These are phyloP conservation scores for Hystrix brachyura DNA, from an alignment of 2,113 vertebrate species.

Conservation along the genomic window DNA sequence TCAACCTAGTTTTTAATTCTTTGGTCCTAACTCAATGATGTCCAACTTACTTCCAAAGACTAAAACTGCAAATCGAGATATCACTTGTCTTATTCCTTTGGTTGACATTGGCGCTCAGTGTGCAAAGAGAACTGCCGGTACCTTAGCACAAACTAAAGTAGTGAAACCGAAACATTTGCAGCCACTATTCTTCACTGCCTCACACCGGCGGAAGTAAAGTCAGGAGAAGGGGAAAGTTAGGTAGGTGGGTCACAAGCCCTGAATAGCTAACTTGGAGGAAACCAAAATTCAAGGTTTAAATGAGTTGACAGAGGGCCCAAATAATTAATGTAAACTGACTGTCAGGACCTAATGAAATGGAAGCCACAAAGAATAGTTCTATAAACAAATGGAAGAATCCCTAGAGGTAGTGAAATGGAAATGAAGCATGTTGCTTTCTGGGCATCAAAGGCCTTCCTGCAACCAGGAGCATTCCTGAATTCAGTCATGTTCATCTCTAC, in stretches of 20 bases:
- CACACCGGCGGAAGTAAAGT: not conserved
- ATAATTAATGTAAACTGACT: not conserved
- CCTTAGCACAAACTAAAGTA: not conserved
- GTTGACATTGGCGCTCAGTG: no score
- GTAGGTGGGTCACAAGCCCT: not conserved
- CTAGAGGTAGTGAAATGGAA: not conserved
- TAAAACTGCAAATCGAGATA: not conserved
- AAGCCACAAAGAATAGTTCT: not conserved
- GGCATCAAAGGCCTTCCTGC: not conserved
- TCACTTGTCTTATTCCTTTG: not conserved
- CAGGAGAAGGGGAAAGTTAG: not conserved
- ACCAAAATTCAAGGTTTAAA: not conserved
- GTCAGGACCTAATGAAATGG: not conserved
- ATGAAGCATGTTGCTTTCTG: not conserved
- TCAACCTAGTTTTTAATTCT: not conserved
- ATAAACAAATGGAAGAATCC: not conserved
- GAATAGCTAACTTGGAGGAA: not conserved
- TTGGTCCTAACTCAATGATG: not conserved
- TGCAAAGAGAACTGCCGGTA: not conserved
- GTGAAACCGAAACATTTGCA: no score
- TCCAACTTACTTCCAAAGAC: not conserved
- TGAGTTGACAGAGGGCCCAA: not conserved
- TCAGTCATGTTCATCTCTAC: not conserved
- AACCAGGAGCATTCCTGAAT: not conserved
- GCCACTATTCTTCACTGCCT: not conserved